These are phyloP conservation scores for Centroberyx gerrardi DNA, from an alignment of 2,797 vertebrate genomes.

Conservation along the genomic window DNA sequence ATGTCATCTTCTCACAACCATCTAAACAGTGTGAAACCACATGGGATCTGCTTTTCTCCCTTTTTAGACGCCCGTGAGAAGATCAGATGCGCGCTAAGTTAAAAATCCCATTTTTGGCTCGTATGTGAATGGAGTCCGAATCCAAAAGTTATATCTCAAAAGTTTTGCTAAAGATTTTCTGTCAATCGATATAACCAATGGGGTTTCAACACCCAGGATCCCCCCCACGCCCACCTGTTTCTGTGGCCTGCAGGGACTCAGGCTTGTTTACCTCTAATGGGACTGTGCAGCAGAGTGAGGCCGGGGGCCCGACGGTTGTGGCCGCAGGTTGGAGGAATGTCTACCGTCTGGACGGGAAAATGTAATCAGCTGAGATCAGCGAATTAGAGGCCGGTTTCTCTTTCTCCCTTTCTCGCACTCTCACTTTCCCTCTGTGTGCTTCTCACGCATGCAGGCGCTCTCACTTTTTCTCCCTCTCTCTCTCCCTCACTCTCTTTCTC, in stretches of 20 bases:
- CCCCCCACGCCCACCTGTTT: constrained; percentile 74
- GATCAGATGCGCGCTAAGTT: constrained; percentile 5
- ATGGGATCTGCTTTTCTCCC: neutral
- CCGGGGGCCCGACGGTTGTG: constrained; percentile 73
- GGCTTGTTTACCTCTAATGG: constrained; percentile 74
- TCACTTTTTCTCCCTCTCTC: constrained; percentile 47
- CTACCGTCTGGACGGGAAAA: constrained; percentile 84
- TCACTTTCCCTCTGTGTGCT: constrained; percentile 67
- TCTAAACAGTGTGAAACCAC: constrained; percentile 65
- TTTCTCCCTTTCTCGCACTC: constrained; percentile 62
- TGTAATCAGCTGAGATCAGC: constrained; percentile 86
- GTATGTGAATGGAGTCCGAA: too few species aligned
- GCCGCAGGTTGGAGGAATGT: constrained; percentile 83
- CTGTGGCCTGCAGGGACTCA: constrained; percentile 64
- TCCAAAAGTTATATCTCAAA: neutral
- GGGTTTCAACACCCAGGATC: constrained; percentile 56
- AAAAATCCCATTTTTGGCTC: too few species aligned
- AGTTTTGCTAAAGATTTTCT: constrained; percentile 22
- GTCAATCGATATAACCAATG: constrained; percentile 42
- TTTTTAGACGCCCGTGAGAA: constrained; percentile 62
- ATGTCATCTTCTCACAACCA: constrained; percentile 54
- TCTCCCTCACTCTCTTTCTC: constrained; percentile 3
- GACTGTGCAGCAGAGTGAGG: constrained; percentile 62
- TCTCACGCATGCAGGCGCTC: constrained; percentile 69
- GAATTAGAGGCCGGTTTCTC: constrained; percentile 77